Conservation (phyloP, 2,113 vertebrate species). For the Riparia riparia region DNA sequence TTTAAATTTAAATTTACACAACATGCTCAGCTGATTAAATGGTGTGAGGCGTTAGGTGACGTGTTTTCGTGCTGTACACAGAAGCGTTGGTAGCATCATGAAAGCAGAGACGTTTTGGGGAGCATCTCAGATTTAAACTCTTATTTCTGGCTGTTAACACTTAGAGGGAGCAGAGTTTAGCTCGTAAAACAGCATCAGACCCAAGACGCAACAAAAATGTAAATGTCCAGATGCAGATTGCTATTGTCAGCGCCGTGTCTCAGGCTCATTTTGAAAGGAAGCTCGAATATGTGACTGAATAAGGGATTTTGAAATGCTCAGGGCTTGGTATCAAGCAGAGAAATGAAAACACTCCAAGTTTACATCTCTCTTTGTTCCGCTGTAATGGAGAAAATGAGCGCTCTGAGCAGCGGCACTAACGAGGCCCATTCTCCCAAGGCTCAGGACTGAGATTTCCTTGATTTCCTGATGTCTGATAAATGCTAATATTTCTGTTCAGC, state of each 20-base stretch:
- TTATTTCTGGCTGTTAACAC: not conserved
- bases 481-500: slow-evolving; percentile 10
- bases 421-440: not conserved
- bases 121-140: not conserved
- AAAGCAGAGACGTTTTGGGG: not conserved
- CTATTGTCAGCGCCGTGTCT: slow-evolving; percentile 1
- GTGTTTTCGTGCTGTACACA: not conserved
- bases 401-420: slow-evolving; percentile 19
- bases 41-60: not conserved
- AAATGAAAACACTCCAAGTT: slow-evolving; percentile 17
- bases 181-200: not conserved
- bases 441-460: not conserved
- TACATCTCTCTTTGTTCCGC: not conserved
- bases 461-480: not conserved
- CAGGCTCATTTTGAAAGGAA: slow-evolving; percentile 15
- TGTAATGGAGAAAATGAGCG: slow-evolving; percentile 33
- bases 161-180: not conserved
- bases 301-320: not conserved
- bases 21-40: not conserved
- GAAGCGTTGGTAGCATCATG: not conserved
- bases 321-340: not conserved
- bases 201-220: slow-evolving; percentile 8
- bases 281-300: not conserved
- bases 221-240: slow-evolving; percentile 48
- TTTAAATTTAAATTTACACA: no score